Evolutionary conservation across 2,888 invertebrate genomes (phyloP), one percentile per base, ranked within the genome.

Genomic region (Xestoiulus laeticollis): DNA sequence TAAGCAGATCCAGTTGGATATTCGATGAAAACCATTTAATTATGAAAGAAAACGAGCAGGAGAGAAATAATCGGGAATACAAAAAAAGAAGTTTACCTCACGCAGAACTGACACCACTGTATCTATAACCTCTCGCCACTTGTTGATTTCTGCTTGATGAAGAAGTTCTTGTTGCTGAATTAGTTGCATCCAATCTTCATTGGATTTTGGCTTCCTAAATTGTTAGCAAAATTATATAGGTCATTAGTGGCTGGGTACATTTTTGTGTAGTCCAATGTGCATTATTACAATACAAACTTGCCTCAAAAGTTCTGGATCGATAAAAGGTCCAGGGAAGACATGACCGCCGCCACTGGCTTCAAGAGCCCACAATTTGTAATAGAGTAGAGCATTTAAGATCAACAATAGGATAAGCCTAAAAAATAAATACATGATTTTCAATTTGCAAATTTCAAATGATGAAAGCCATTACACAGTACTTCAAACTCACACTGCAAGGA

Each of bases 171-270:
- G 97, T 90, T 95, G 95, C 91, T 95, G 95, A 90, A 97, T 92
- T 89, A 96, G 92, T 90, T 94, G 93, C 88, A 96, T 93, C 97
- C 97, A 97, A 91, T 96, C 96, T 90, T 96, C 95, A 91, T 95
- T 95, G 90, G 95, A 94, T 43, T 86, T 88, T 10, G 85, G 88
- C 91, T 94, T 94, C 90, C 95, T 95, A 90, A 32, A 91, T n/a
- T n/a, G 91, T 22, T 38, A 22, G 1, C 8, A 33, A 32, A 26
- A 86, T 38, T 5, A 30, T 86, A 38, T 2, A 38, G 2, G 6
- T 85, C 88, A 32, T 84, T 87, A 32, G 14, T 32, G 38, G 3
- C 22, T 22, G 19, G 14, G 3, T 32, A 22, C 14, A 85, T 85
- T 38, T 32, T 85, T 6, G 30, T 19, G 19, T 10, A 30, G 10